Base-by-base conservation (phyloP, 2,797 vertebrate genomes). In the Spinus pinus region DNA sequence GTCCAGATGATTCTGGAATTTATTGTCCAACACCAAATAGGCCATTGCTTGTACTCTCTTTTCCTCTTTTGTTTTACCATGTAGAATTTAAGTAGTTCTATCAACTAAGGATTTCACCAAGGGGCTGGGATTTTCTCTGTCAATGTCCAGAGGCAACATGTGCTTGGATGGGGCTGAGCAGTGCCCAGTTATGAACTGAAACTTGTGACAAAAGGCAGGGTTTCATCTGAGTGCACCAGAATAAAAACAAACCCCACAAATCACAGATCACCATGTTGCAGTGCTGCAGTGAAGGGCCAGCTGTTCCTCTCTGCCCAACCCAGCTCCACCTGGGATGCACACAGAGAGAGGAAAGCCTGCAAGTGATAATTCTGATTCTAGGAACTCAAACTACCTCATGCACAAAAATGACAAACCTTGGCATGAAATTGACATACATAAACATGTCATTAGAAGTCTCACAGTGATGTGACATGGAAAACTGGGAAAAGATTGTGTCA, bases 381-480 rank as follows among this genome's bases (percentile, higher is more conserved):
- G 78, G 84, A 94, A 72, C 30, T 33, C 50, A 46, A 58, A 80
- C 90, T 81, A 42, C 25, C 28, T 72, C n/a, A 53, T 46, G 13
- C 0, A 4, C 41, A 35, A 25, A 33, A 41, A 51, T 93, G 39
- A 51, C 50, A 82, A 90, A 82, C 33, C 18, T 74, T 62, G 35
- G 11, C 37, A 49, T 75, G 54, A 67, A 94, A 81, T 86, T 86
- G 81, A 53, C 44, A 47, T 31, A 42, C 1, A 1, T 64, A 93
- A 94, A 88, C 10, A 12, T 57, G 50, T 67, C 28, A 21, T 91
- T 88, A 82, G 81, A 91, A 86, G 71, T 21, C 24, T 31, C 33
- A 19, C 33, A 60, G 82, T 74, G 51, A 88, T 86, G 41, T 65
- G 20, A 14, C 41, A 64, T 31, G 56, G 66, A 86, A 97, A 93